These are phyloP conservation scores for Schizopygopsis pylzovi DNA, from an alignment of 2,797 vertebrate species.

Conservation along the genomic window DNA sequence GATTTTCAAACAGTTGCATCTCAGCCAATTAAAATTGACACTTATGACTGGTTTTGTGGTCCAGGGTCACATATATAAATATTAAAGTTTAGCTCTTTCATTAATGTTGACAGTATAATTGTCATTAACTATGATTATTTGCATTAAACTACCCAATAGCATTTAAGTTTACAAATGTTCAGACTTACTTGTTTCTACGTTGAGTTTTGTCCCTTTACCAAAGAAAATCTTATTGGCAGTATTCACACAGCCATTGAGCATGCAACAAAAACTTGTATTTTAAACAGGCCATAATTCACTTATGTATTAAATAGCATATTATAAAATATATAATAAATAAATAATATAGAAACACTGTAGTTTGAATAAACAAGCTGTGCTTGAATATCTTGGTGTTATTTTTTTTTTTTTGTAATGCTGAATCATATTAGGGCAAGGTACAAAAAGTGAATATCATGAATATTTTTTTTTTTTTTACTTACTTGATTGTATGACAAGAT, in stretches of 20 bases:
- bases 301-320: not conserved
- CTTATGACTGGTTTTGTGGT: too few species aligned
- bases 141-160: not conserved
- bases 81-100: not conserved
- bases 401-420: not conserved
- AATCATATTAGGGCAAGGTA: not conserved
- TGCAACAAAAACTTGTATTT: not conserved
- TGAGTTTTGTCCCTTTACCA: conserved; percentile 32
- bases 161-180: not conserved
- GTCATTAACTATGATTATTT: not conserved
- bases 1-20: too few species aligned
- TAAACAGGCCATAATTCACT: not conserved
- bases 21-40: too few species aligned
- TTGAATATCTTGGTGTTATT: not conserved
- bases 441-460: not conserved
- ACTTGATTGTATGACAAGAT: conserved; percentile 34
- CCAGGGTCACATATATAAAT: too few species aligned
- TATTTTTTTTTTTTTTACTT: not conserved
- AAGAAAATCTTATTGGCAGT: conserved; percentile 19
- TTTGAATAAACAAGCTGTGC: not conserved
- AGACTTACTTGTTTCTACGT: conserved; percentile 23
- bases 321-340: not conserved
- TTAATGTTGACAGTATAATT: not conserved
- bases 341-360: not conserved
- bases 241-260: conserved; percentile 43